Conservation (phyloP, 2,113 vertebrate species). For the Ictidomys tridecemlineatus region DNA sequence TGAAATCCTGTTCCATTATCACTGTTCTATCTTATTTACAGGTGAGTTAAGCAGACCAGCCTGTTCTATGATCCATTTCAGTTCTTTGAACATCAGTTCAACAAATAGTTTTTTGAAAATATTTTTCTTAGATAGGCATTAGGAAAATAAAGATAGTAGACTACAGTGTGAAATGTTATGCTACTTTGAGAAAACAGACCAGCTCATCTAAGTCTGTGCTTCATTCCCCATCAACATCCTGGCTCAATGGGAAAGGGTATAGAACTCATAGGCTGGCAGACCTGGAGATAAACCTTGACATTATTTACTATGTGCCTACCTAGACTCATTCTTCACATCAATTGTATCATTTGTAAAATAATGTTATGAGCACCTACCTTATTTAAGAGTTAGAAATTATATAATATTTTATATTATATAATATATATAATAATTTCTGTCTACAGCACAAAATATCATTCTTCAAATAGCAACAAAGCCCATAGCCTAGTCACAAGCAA, state of each 20-base stretch:
- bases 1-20: background rate
- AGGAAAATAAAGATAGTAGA: background rate
- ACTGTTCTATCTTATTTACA: background rate
- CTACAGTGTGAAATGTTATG: background rate
- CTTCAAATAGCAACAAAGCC: conserved; percentile 28
- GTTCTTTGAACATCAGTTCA: background rate
- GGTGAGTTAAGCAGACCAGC: background rate
- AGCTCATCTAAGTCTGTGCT: background rate
- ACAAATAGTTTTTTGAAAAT: conserved; percentile 30
- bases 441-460: background rate
- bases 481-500: background rate
- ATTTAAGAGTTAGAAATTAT: background rate
- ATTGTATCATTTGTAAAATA: background rate
- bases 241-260: background rate
- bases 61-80: background rate
- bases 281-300: background rate
- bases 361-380: background rate
- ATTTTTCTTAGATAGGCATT: background rate
- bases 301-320: background rate
- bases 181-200: background rate
- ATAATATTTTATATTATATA: background rate
- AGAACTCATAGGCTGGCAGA: background rate
- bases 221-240: background rate
- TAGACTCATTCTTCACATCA: background rate
- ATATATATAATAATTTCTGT: background rate